Base-by-base conservation (phyloP, 1,140 invertebrate species). In the Oppia nitens region DNA sequence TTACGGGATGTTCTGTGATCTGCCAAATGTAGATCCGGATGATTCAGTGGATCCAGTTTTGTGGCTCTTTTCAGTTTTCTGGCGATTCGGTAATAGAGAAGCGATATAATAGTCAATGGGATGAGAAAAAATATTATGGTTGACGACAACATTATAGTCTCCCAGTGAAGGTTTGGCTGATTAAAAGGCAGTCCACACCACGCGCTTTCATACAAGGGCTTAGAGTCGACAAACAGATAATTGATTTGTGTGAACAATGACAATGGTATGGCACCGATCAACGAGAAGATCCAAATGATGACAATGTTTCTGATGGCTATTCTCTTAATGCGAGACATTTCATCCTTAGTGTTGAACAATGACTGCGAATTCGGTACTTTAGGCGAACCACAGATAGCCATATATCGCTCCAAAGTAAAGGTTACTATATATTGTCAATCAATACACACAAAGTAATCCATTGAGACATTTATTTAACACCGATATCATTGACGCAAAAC, bases 381-480 rank as follows among this genome's bases (percentile, higher is more conserved):
- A 40, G 94, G 71, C 0, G 89, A 88, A 71, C 93, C 83, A 67
- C 89, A 94, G 64, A 96, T 93, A 17, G 90, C 90, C 27, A 93
- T 69, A 73, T 93, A 95, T 25, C 66, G 25, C 51, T 67, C 66
- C 11, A 62, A 45, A 12, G 64, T 66, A 58, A 67, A 67, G 2
- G 65, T 62, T 24, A 67, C 66, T 21, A 64, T n/a, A n/a, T n/a
- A n/a, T n/a, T n/a, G n/a, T n/a, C n/a, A n/a, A n/a, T n/a, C n/a
- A n/a, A n/a, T n/a, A n/a, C n/a, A n/a, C n/a, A n/a, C n/a, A n/a
- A n/a, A n/a, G n/a, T n/a, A n/a, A n/a, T n/a, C n/a, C n/a, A n/a
- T n/a, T n/a, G n/a, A n/a, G n/a, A n/a, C n/a, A n/a, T n/a, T n/a
- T n/a, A n/a, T n/a, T n/a, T n/a, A n/a, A n/a, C n/a, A n/a, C n/a